Conservation (phyloP, 1,140 invertebrate genomes). For the Conus ventricosus region DNA sequence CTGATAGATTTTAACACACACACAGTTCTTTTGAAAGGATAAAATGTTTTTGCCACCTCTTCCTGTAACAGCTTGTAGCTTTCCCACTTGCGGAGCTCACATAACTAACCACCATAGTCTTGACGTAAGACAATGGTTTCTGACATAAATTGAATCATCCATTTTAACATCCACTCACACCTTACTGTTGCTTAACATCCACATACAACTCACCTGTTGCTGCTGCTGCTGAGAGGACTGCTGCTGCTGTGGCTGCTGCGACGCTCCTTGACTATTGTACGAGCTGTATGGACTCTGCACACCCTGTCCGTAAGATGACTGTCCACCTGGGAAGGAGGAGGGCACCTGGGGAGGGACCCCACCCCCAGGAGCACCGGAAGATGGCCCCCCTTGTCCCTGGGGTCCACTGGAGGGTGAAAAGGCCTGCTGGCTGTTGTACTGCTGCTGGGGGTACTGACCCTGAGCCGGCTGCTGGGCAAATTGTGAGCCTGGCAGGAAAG, state of each 20-base stretch:
- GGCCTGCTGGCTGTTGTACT: conserved; percentile 52
- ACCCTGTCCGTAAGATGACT: conserved; percentile 50
- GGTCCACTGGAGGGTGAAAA: conserved; percentile 43
- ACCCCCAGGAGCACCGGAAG: neutral
- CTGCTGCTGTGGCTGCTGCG: conserved; percentile 38
- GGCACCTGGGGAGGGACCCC: neutral
- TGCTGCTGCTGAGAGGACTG: neutral
- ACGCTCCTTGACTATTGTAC: conserved; percentile 50
- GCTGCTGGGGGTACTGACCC: conserved; percentile 43
- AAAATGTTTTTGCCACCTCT: too few species aligned
- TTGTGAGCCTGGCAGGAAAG: neutral
- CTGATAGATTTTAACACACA: too few species aligned
- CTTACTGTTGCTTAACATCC: too few species aligned
- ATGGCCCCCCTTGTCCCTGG: conserved; percentile 16
- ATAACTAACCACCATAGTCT: too few species aligned
- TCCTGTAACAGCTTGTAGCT: too few species aligned
- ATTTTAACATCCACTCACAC: too few species aligned
- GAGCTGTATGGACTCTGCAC: conserved; percentile 55
- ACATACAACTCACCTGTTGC: conserved; percentile 32
- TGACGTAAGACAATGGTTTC: too few species aligned
- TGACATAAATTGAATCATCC: too few species aligned
- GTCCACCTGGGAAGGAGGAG: conserved; percentile 43
- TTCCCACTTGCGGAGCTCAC: too few species aligned
- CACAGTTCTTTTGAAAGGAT: too few species aligned
- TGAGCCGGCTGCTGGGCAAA: conserved; percentile 47